Conservation (phyloP, 2,797 vertebrate genomes). For the Peromyscus aztecus region DNA sequence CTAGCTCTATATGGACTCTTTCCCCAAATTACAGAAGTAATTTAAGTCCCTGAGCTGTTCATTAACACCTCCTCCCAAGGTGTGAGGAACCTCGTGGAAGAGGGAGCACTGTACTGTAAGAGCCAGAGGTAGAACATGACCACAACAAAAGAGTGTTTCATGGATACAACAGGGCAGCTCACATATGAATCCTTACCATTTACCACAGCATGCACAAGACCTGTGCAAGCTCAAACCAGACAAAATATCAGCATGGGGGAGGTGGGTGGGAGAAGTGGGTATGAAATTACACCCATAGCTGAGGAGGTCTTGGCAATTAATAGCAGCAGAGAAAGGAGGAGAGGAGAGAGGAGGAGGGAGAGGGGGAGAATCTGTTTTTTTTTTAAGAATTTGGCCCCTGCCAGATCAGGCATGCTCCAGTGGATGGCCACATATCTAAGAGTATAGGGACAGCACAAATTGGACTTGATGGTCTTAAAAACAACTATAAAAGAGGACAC, state of each 20-base stretch:
- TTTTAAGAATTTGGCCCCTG: background rate
- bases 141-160: background rate
- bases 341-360: background rate
- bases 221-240: background rate
- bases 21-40: background rate
- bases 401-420: background rate
- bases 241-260: background rate
- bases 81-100: background rate
- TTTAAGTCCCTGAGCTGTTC: background rate
- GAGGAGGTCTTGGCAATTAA: background rate
- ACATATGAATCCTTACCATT: background rate
- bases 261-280: background rate
- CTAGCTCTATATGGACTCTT: background rate
- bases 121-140: background rate
- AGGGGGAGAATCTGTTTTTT: background rate
- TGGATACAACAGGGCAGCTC: background rate
- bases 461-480: background rate
- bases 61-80: background rate
- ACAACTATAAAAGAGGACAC: background rate
- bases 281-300: background rate
- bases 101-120: accelerated
- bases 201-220: background rate
- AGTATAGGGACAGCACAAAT: background rate
- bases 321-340: too few relatives aligned
- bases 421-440: background rate